Base-by-base conservation (phyloP, 2,797 vertebrate genomes). In the Rhinophrynus dorsalis region DNA sequence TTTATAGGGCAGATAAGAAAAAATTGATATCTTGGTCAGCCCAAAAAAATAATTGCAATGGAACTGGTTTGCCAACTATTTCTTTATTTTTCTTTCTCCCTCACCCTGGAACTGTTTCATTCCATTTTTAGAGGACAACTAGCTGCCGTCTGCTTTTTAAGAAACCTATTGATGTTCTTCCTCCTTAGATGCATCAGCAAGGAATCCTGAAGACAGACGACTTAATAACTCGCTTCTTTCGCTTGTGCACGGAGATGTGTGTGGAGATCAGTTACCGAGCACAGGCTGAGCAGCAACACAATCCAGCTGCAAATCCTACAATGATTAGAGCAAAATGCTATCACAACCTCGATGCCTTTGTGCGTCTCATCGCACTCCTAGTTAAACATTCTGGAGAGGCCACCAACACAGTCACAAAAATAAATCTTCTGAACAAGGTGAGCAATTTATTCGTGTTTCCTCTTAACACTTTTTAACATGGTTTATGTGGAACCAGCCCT, bases 321-420 rank as follows among this genome's bases (percentile, higher is more conserved):
- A 98, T 99, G 88, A 99, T 99, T 74, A 86, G 97, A 64, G 97
- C 97, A 76, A 99, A 99, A 84, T 99, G 97, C 78, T 99, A 99
- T 82, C 97, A 99, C 81, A 99, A 99, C 80, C 85, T 99, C 83
- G 97, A 99, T 40, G 97, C 97, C 72, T 99, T 99, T 64, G 97
- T 99, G 7, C 83, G 97, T 54, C 95, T 99, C 56, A 99, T 99
- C 17, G 97, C 97, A 0, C 89, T 99, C 67, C 88, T 99, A 38
- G 97, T 99, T 74, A 99, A 99, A 77, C 97, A 99, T 83, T 99
- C 97, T 3, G 97, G 97, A 80, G 97, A 99, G 81, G 97, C 97
- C 55, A 96, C 96, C 74, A 99, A 99, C 86, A 99, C 97, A 0
- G 97, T 99, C 74, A 99, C 97, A 1, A 99, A 99, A 84, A 99